Percentiles rank a stretch among this genome's conserved stretches.
These are phyloP conservation scores for Ectropis crepuscularia DNA, from an alignment of 2,888 invertebrate species.

Conservation along the genomic window DNA sequence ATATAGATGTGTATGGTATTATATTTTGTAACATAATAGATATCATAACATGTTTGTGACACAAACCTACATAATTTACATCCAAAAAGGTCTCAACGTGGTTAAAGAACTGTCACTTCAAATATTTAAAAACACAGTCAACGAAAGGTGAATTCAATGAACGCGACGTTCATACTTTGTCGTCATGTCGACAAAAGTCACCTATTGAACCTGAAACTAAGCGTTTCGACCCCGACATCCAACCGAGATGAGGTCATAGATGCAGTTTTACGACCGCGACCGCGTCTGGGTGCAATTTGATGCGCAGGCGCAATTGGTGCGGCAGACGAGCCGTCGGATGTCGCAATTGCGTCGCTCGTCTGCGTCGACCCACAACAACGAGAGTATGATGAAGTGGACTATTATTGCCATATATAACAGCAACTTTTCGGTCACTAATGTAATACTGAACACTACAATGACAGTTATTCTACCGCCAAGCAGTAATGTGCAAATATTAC, in stretches of 20 bases:
- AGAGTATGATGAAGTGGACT: slow-evolving; percentile 44
- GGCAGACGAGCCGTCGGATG: slow-evolving; percentile 66
- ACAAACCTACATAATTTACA: too few species aligned
- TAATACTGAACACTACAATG: too few species aligned
- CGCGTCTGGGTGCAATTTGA: slow-evolving; percentile 50
- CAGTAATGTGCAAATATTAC: too few species aligned
- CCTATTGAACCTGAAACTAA: slow-evolving; percentile 41
- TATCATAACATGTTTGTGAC: too few species aligned
- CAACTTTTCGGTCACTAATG: neutral
- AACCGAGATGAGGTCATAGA: slow-evolving; percentile 68
- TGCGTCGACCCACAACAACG: slow-evolving; percentile 58
- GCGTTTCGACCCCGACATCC: slow-evolving; percentile 40
- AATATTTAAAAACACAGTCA: too few species aligned
- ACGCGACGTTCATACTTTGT: neutral
- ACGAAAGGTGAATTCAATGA: too few species aligned
- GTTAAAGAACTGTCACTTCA: too few species aligned
- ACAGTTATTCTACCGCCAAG: too few species aligned
- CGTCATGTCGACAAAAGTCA: slow-evolving; percentile 20
- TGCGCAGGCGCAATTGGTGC: slow-evolving; percentile 66
- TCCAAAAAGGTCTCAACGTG: too few species aligned
- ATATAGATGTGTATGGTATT: too few species aligned
- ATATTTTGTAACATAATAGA: too few species aligned
- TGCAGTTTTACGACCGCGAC: slow-evolving; percentile 51
- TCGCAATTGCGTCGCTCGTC: slow-evolving; percentile 70
- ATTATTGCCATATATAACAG: slow-evolving; percentile 5